Evolutionary conservation across 2,113 vertebrate species (phyloP).

Genomic region (Turdus rufiventris): DNA sequence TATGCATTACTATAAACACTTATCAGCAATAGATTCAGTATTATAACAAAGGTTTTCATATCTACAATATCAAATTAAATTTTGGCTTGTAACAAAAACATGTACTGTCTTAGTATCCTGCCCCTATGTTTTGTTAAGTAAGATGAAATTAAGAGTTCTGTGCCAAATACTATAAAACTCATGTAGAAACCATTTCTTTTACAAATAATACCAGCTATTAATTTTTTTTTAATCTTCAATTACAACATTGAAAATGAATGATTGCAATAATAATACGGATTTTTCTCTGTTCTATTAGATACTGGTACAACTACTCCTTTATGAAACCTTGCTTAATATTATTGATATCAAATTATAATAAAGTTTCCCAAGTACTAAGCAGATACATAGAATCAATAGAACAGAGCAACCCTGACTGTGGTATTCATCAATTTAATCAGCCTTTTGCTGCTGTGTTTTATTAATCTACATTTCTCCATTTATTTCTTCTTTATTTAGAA

Average conservation of each 20-base stretch:
- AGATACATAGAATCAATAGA: neutral
- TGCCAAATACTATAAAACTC: neutral
- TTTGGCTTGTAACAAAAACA: neutral
- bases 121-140: neutral
- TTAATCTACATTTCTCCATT: neutral
- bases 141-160: neutral
- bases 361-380: neutral
- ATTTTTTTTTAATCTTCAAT: neutral
- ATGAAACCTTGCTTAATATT: neutral
- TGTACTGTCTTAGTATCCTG: neutral
- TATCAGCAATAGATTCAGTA: neutral
- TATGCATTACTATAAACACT: neutral
- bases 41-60: neutral
- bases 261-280: neutral
- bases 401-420: neutral
- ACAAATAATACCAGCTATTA: constrained; percentile 12
- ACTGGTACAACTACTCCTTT: neutral
- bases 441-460: neutral
- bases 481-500: neutral
- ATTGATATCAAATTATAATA: neutral
- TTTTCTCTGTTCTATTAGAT: constrained; percentile 4
- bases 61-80: neutral
- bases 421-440: neutral
- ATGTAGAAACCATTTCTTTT: neutral
- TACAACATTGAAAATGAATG: neutral